Evolutionary conservation across 1,140 invertebrate species (phyloP), one percentile per base, ranked within the genome.

Genomic region (Drosophila eugracilis): DNA sequence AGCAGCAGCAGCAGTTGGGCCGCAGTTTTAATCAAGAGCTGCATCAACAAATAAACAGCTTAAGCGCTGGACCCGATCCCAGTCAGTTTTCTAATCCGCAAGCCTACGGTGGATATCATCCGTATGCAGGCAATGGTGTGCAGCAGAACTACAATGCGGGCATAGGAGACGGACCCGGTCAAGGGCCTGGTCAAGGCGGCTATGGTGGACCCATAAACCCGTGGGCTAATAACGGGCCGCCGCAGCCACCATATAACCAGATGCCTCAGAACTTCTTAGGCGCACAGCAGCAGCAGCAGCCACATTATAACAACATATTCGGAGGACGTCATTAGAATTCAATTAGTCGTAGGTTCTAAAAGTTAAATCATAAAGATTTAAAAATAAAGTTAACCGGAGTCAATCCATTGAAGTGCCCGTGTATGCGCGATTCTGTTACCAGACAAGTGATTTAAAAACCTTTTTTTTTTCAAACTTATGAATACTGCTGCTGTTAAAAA

Each of bases 281-380:
- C 26, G 60, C 24, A n/a, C 83, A 78, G 21, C 84, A 58, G 21
- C 73, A 65, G 6, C 69, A 44, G 4, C 57, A 48, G 0, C 53
- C 54, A 39, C 76, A 71, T n/a, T 78, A 70, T 37, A 75, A 69
- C 37, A 83, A 75, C 49, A 83, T 90, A 66, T 90, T 59, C 21
- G 70, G 72, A 1, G 66, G 50, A 0, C 71, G 74, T 21, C 57
- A 78, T 12, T 84, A 70, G 55, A 17, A n/a, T 9, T n/a, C 19
- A 22, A 5, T 22, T 21, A 42, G 14, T 28, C 44, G 0, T 47
- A 47, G 14, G 0, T 10, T 3, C 14, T 10, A 14, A 7, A 5
- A 5, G 1, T 17, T 26, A 28, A 28, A 28, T 10, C 22, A 45
- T 15, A 14, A 26, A 4, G 14, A 17, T 45, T 28, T 42, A 42